These are phyloP conservation scores for Oreochromis niloticus DNA, from an alignment of 2,113 vertebrate genomes.

Conservation along the genomic window DNA sequence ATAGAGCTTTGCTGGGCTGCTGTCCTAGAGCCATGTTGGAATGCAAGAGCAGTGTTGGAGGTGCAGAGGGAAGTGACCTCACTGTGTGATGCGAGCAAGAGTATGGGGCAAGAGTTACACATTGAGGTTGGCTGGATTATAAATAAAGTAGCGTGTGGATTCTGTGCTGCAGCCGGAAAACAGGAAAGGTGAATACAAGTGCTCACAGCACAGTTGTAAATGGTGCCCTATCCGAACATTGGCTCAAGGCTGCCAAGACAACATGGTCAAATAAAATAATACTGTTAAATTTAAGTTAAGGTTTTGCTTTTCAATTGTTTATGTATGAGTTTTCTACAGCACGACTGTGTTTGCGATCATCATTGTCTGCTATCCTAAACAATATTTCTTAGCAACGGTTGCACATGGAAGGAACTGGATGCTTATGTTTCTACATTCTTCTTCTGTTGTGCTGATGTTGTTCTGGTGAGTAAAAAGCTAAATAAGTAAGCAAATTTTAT, in stretches of 20 bases:
- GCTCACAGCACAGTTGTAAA: constrained; percentile 63
- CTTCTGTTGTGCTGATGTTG: not conserved
- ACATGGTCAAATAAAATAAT: constrained; percentile 23
- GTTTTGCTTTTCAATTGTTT: not conserved
- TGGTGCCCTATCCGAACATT: constrained; percentile 56
- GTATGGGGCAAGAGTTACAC: constrained; percentile 65
- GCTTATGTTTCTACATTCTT: not conserved
- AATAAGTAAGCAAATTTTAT: not conserved
- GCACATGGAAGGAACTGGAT: not conserved
- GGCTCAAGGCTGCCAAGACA: constrained; percentile 66
- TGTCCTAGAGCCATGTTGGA: constrained; percentile 78
- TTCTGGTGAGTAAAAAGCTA: not conserved
- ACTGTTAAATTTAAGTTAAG: not conserved
- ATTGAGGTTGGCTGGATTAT: constrained; percentile 71
- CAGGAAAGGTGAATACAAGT: constrained; percentile 66
- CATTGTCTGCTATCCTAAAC: not conserved
- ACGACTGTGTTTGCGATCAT: not conserved
- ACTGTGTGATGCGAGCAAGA: constrained; percentile 67
- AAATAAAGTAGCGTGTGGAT: constrained; percentile 72
- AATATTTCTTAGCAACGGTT: not conserved
- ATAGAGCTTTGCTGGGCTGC: constrained; percentile 65
- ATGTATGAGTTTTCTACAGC: not conserved
- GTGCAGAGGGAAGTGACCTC: constrained; percentile 71
- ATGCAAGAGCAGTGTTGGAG: constrained; percentile 65
- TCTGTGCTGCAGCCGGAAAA: constrained; percentile 60